Base-by-base conservation (phyloP, 2,797 vertebrate genomes). In the Fistularia commersonii region DNA sequence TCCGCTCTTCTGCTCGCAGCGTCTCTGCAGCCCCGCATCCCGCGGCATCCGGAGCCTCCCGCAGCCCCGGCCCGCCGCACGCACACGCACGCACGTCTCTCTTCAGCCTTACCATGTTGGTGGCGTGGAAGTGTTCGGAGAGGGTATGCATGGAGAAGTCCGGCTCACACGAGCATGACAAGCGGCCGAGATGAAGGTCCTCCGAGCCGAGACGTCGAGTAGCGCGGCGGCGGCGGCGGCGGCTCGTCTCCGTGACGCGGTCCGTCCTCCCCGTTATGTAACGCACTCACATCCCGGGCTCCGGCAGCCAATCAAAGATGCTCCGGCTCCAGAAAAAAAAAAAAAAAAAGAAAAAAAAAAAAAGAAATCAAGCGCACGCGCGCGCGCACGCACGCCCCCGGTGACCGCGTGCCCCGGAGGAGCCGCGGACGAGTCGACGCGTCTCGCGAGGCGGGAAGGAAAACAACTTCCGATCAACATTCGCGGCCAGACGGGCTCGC, bases 231-330 rank as follows among this genome's bases (percentile, higher is more conserved):
- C 45, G 66, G 79, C 75, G 69, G 61, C 45, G 66, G 79, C 75
- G 74, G 74, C 77, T 86, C 57, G 73, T 86, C 67, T 83, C 12
- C 9, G 78, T 85, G 77, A 85, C 79, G 49, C 81, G 45, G 63
- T 85, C 74, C 63, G 73, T 84, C 80, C 83, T 85, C 81, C 83
- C 81, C 70, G 80, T 89, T 90, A 90, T 88, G 89, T 87, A 90
- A 89, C 79, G 84, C 80, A 87, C 84, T 87, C 87, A 87, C 86
- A 82, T 78, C 83, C 79, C 5, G 71, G 71, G 86, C 81, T 83
- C 81, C 82, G 72, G 80, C 77, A 85, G 79, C 87, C 87, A 89
- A 90, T 90, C 86, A 89, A 85, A 89, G 79, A 78, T 57, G 79
- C 83, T 67, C 80, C 80, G 78, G 66, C 77, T n/a, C n/a, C n/a